Conservation (phyloP, 2,113 vertebrate genomes). For the Oncorhynchus gorbuscha region DNA sequence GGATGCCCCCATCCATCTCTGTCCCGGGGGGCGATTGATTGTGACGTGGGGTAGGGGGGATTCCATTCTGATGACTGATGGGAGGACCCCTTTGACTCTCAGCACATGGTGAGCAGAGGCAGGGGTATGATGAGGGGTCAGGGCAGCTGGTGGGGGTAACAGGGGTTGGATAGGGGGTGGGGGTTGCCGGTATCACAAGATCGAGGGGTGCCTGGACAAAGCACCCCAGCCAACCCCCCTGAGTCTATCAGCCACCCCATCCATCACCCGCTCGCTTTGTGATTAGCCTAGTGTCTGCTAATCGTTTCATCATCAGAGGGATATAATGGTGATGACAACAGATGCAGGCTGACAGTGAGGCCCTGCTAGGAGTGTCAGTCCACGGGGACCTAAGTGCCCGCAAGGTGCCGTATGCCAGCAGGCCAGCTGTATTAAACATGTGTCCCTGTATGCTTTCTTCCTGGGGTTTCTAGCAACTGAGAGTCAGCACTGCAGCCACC, state of each 20-base stretch:
- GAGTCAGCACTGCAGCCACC: background rate
- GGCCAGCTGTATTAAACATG: constrained; percentile 58
- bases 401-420: constrained; percentile 3
- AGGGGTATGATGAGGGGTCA: constrained; percentile 64
- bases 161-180: constrained; percentile 30
- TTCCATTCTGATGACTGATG: constrained; percentile 66
- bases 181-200: constrained; percentile 56
- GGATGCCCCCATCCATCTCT: constrained; percentile 73
- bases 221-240: constrained; percentile 36
- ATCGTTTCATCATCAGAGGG: constrained; percentile 83
- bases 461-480: background rate
- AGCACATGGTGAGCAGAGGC: constrained; percentile 69
- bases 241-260: constrained; percentile 70
- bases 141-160: constrained; percentile 68
- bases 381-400: background rate
- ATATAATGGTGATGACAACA: constrained; percentile 82
- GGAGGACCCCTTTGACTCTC: constrained; percentile 63
- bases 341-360: constrained; percentile 72
- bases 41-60: constrained; percentile 54
- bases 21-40: constrained; percentile 66
- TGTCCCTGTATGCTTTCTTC: constrained; percentile 2
- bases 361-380: constrained; percentile 1
- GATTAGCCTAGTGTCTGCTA: constrained; percentile 78
- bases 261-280: constrained; percentile 73
- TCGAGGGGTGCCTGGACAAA: constrained; percentile 53